A percentile compares a stretch with the other conserved stretches of the same genome.
Evolutionary conservation across 2,797 vertebrate species (phyloP).

Genomic region (Hemibagrus guttatus): DNA sequence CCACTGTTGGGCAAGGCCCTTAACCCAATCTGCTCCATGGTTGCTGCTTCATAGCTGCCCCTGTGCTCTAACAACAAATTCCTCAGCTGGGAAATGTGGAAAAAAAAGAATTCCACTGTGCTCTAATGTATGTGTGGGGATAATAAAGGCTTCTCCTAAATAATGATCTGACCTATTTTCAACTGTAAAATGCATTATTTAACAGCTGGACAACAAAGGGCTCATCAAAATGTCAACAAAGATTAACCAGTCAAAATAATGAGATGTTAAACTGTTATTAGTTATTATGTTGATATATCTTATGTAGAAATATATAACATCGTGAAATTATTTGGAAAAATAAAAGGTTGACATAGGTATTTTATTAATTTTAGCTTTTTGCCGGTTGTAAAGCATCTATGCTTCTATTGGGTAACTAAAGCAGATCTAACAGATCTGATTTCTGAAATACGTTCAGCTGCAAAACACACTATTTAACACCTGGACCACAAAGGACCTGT

Average conservation of each 20-base stretch:
- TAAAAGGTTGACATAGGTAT: not conserved
- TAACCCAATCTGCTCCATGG: too few relatives aligned
- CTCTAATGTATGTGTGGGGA: too few relatives aligned
- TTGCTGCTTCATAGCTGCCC: too few relatives aligned
- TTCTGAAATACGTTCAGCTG: not conserved
- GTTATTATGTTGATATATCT: not conserved
- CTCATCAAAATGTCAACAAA: not conserved
- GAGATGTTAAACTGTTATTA: not conserved
- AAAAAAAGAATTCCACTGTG: too few relatives aligned
- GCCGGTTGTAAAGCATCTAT: not conserved
- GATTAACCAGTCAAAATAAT: not conserved
- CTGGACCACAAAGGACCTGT: not conserved
- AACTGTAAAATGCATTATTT: not conserved
- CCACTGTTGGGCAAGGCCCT: too few relatives aligned
- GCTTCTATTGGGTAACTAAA: not conserved
- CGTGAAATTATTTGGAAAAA: not conserved
- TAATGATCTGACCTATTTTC: not conserved
- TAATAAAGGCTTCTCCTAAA: not conserved
- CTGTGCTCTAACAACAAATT: too few relatives aligned
- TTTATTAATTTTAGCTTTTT: not conserved
- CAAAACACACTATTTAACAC: conserved; percentile 58
- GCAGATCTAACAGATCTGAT: not conserved
- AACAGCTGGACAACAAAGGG: not conserved
- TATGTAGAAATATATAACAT: not conserved
- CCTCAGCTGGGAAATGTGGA: too few relatives aligned